phyloP scores from a whole-genome alignment of 2,113 vertebrate species.

The Elgaria multicarinata region DNA sequence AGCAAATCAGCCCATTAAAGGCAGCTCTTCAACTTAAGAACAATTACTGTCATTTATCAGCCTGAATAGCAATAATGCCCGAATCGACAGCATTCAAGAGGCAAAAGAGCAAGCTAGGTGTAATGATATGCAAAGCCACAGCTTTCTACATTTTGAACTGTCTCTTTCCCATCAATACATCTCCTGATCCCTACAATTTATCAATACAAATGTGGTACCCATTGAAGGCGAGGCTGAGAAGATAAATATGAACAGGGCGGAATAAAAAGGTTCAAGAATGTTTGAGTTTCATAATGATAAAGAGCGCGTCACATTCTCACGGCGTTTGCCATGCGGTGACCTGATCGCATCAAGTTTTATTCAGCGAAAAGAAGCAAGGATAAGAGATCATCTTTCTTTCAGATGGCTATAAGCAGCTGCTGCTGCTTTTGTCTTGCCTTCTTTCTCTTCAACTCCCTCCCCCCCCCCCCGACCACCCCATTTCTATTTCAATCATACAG shows the following conservation, averaged over 20 bases:
- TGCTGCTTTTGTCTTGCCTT: slow-evolving; percentile 28
- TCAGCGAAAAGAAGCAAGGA: slow-evolving; percentile 58
- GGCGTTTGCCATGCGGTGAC: slow-evolving; percentile 80
- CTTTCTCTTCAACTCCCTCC: not conserved
- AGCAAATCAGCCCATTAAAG: slow-evolving; percentile 85
- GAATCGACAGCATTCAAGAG: slow-evolving; percentile 89
- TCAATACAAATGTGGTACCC: slow-evolving; percentile 83
- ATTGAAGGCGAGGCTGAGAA: slow-evolving; percentile 79
- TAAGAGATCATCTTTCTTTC: slow-evolving; percentile 66
- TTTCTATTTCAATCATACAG: slow-evolving; percentile 49
- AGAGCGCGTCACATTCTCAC: slow-evolving; percentile 73
- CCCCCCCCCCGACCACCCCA: not conserved
- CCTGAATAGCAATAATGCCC: slow-evolving; percentile 86
- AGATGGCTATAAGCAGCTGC: slow-evolving; percentile 60
- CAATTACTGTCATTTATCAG: slow-evolving; percentile 91
- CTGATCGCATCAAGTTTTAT: slow-evolving; percentile 76
- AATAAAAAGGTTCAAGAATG: slow-evolving; percentile 79
- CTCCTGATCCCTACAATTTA: slow-evolving; percentile 83
- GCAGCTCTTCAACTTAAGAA: slow-evolving; percentile 87
- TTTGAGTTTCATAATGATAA: slow-evolving; percentile 84
- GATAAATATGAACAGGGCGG: slow-evolving; percentile 81
- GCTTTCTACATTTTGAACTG: slow-evolving; percentile 80
- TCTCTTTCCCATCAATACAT: slow-evolving; percentile 84
- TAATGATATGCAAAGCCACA: slow-evolving; percentile 87
- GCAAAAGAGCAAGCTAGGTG: slow-evolving; percentile 77